Conservation (phyloP, 1,140 invertebrate genomes). For the Carposina sasakii region DNA sequence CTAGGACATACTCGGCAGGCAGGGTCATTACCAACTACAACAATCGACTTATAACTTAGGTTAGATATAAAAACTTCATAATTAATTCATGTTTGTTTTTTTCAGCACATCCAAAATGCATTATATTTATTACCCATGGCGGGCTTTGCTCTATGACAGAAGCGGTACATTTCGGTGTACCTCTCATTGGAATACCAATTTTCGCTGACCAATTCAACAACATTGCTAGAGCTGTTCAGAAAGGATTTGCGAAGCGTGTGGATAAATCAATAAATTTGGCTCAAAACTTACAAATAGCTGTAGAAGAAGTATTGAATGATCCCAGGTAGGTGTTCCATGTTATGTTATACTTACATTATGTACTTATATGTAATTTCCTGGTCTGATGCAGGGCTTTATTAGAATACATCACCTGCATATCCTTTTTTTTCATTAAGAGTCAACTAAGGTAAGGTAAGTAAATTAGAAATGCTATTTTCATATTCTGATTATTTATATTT, state of each 20-base stretch:
- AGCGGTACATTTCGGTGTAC: slow-evolving; percentile 76
- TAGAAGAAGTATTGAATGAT: slow-evolving; percentile 19
- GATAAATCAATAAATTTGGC: slow-evolving; percentile 24
- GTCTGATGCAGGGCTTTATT: no score
- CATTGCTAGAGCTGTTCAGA: slow-evolving; percentile 44
- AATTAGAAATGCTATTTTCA: not conserved
- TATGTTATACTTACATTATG: no score
- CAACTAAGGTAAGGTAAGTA: not conserved
- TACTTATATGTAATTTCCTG: no score
- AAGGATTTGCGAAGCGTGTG: slow-evolving; percentile 48
- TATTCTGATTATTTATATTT: not conserved
- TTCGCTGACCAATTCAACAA: slow-evolving; percentile 76
- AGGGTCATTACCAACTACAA: no score
- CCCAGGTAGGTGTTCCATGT: slow-evolving; percentile 24
- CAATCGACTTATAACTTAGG: no score
- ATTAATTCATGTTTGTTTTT: no score
- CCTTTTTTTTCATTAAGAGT: no score
- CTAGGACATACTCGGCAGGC: no score
- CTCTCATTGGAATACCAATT: slow-evolving; percentile 78
- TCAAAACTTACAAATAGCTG: slow-evolving; percentile 16
- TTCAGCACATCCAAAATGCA: slow-evolving; percentile 29
- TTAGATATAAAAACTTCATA: no score
- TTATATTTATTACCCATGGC: slow-evolving; percentile 77
- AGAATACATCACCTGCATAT: no score
- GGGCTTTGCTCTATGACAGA: slow-evolving; percentile 78